Evolutionary conservation across 2,113 vertebrate species (phyloP).

Genomic region (Cyanoramphus novaezelandiae): DNA sequence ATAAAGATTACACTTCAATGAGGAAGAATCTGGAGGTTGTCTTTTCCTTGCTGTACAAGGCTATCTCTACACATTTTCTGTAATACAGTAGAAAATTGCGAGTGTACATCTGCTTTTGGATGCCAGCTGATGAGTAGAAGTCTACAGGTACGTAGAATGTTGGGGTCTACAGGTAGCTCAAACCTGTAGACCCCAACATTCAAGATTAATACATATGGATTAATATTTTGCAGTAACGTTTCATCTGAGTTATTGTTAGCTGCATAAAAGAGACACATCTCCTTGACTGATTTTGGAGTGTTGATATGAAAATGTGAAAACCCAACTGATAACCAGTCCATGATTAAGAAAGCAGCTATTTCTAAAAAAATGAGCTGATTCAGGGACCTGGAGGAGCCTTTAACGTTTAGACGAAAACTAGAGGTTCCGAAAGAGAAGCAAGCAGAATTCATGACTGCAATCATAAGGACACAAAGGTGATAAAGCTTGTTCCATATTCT

Average conservation of each 20-base stretch:
- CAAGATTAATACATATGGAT: not conserved
- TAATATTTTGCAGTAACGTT: not conserved
- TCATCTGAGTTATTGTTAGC: not conserved
- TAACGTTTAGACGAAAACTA: not conserved
- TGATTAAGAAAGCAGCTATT: not conserved
- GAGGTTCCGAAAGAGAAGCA: not conserved
- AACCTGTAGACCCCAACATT: not conserved
- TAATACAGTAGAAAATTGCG: not conserved
- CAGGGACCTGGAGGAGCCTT: not conserved
- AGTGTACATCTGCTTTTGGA: not conserved
- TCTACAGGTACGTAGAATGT: not conserved
- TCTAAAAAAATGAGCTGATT: not conserved
- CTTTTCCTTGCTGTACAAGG: not conserved
- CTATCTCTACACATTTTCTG: not conserved
- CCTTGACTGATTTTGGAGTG: not conserved
- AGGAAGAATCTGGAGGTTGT: not conserved
- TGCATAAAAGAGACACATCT: not conserved
- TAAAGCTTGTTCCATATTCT: not conserved
- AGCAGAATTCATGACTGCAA: not conserved
- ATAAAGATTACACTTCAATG: not conserved
- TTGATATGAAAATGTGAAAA: not conserved
- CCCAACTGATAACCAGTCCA: not conserved
- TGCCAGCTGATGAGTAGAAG: not conserved
- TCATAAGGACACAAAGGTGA: not conserved
- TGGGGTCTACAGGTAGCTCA: not conserved